A percentile compares a stretch with the other conserved stretches of the same genome.
Conservation (phyloP, 2,113 vertebrate species). For the Nipponia nippon region DNA sequence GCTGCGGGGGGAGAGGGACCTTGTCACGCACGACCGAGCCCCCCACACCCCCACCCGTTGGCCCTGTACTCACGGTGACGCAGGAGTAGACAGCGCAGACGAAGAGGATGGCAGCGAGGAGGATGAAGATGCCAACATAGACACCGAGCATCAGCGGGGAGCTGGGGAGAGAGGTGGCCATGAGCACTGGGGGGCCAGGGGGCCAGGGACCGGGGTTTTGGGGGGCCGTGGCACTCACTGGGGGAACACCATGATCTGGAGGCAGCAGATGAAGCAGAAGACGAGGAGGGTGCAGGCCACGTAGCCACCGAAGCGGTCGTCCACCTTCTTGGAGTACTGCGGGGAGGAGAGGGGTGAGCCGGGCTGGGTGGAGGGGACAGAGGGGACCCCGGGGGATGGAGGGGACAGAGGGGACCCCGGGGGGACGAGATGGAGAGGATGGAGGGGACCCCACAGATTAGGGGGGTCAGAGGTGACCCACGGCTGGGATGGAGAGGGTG, state of each 20-base stretch:
- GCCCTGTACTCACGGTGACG: slow-evolving; percentile 76
- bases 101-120: slow-evolving; percentile 85
- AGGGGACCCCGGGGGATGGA: not conserved
- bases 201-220: not conserved
- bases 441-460: not conserved
- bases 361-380: not conserved
- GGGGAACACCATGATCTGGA: slow-evolving; percentile 90
- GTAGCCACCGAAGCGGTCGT: slow-evolving; percentile 90
- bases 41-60: accelerated
- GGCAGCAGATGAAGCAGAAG: slow-evolving; percentile 94
- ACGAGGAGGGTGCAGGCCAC: slow-evolving; percentile 91
- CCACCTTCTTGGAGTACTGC: slow-evolving; percentile 93
- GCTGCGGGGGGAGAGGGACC: slow-evolving; percentile 54
- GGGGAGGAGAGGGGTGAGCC: not conserved
- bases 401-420: not conserved
- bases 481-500: not conserved
- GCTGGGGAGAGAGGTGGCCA: slow-evolving; percentile 58
- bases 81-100: slow-evolving; percentile 91
- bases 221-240: slow-evolving; percentile 76
- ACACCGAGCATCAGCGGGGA: slow-evolving; percentile 87
- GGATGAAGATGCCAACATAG: slow-evolving; percentile 86
- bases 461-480: not conserved
- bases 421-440: not conserved
- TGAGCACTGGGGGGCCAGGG: not conserved
- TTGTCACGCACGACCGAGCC: accelerated